Percentiles rank a stretch among this genome's conserved stretches.
phyloP scores from a whole-genome alignment of 2,113 vertebrate species.

The Seriola aureovittata region DNA sequence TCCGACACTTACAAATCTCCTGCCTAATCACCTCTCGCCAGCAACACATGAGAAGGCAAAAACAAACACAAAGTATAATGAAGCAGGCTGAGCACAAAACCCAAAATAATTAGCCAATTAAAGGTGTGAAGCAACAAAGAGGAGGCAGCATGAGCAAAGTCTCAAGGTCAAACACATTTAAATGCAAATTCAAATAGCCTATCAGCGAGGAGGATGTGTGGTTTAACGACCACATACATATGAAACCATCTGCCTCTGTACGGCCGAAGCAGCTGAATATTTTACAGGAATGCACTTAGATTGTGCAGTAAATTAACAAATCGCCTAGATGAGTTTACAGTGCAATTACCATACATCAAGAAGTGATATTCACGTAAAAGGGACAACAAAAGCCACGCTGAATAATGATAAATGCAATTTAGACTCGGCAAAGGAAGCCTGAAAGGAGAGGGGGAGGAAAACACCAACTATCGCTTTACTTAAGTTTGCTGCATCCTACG shows the following conservation, averaged over 20 bases:
- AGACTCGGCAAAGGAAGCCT: conserved; percentile 2
- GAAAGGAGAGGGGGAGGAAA: not conserved
- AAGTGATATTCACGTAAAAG: conserved; percentile 35
- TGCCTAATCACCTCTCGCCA: conserved; percentile 76
- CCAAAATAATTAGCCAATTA: conserved; percentile 86
- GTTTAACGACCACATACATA: conserved; percentile 81
- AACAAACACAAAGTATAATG: conserved; percentile 73
- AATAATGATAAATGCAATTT: conserved; percentile 34
- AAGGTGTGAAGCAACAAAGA: conserved; percentile 82
- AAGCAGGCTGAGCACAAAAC: conserved; percentile 75
- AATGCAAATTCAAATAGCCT: conserved; percentile 83
- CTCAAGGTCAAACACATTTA: conserved; percentile 85
- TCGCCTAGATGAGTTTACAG: conserved; percentile 48
- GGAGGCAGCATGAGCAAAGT: conserved; percentile 67
- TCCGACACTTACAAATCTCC: conserved; percentile 75
- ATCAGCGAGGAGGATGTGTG: conserved; percentile 70
- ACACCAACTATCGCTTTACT: conserved; percentile 6
- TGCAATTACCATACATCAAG: conserved; percentile 59
- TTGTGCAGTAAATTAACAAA: conserved; percentile 64
- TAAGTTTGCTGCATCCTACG: conserved; percentile 38
- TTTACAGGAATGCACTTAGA: conserved; percentile 56
- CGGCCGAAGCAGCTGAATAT: conserved; percentile 38
- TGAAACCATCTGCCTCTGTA: conserved; percentile 77
- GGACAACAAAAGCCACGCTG: conserved; percentile 9
- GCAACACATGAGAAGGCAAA: conserved; percentile 66